Percentiles rank a stretch among this genome's conserved stretches.
phyloP scores from a whole-genome alignment of 2,113 vertebrate genomes.

The Irena cyanogastra region DNA sequence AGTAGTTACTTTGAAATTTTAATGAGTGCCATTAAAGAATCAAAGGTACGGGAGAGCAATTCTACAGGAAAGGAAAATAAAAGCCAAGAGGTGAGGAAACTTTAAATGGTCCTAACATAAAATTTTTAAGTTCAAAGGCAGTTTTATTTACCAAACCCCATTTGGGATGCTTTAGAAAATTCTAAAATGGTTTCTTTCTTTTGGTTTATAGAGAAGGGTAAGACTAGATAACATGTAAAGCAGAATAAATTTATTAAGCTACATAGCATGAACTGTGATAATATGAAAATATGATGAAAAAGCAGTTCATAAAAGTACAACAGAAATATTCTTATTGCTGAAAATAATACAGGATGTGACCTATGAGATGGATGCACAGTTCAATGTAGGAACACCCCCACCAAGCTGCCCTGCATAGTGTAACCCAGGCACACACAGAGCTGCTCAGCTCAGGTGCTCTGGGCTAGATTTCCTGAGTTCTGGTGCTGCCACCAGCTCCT shows the following conservation, averaged over 20 bases:
- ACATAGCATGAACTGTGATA: neutral
- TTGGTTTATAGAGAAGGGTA: neutral
- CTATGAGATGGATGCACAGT: neutral
- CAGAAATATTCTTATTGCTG: neutral
- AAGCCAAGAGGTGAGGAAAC: neutral
- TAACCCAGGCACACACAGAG: neutral
- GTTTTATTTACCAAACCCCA: neutral
- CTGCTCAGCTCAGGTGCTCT: neutral
- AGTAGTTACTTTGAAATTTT: slow-evolving; percentile 42
- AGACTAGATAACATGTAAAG: neutral
- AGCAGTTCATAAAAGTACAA: neutral
- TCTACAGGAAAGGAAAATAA: neutral
- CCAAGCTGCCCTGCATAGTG: neutral
- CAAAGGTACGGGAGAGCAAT: neutral
- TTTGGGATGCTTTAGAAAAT: neutral
- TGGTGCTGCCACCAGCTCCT: neutral
- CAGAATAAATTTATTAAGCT: neutral
- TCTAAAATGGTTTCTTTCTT: neutral
- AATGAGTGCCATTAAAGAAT: slow-evolving; percentile 31
- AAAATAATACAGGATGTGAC: neutral
- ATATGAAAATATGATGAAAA: neutral
- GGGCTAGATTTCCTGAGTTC: neutral
- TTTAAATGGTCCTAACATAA: neutral
- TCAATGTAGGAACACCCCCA: neutral
- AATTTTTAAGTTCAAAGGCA: neutral